Percentiles rank a stretch among this genome's conserved stretches.
These are phyloP conservation scores for Folsomia manolachei DNA, from an alignment of 2,888 invertebrate species.

Conservation along the genomic window DNA sequence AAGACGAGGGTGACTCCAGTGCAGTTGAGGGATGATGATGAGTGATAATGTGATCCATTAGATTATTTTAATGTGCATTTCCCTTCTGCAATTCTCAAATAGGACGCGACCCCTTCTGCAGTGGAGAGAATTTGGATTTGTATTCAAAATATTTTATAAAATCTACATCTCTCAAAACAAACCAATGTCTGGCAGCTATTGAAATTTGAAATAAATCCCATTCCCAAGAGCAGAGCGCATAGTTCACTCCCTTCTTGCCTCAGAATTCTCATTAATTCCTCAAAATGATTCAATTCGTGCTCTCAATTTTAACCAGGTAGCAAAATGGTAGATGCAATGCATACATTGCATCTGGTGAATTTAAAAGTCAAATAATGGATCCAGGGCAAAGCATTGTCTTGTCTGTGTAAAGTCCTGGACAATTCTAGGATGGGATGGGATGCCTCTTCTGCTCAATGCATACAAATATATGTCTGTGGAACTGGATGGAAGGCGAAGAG, in stretches of 20 bases:
- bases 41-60: background rate
- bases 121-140: too few relatives aligned
- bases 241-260: too few relatives aligned
- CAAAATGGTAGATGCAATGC: too few relatives aligned
- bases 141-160: too few relatives aligned
- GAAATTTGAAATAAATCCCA: background rate
- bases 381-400: background rate
- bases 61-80: background rate
- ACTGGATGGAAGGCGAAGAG: background rate
- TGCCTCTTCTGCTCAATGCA: background rate
- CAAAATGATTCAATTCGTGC: background rate
- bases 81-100: too few relatives aligned
- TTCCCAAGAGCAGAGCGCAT: too few relatives aligned
- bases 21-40: background rate
- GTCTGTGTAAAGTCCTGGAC: too few relatives aligned
- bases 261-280: background rate
- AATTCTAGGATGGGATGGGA: background rate
- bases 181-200: background rate
- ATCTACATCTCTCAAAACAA: too few relatives aligned
- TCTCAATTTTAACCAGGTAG: background rate
- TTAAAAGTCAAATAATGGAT: background rate
- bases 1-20: too few relatives aligned
- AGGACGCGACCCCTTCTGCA: too few relatives aligned
- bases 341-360: too few relatives aligned
- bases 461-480: background rate